A percentile compares a stretch with the other conserved stretches of the same genome.
Evolutionary conservation across 2,888 invertebrate genomes (phyloP).

Genomic region (Alentia gelatinosa): DNA sequence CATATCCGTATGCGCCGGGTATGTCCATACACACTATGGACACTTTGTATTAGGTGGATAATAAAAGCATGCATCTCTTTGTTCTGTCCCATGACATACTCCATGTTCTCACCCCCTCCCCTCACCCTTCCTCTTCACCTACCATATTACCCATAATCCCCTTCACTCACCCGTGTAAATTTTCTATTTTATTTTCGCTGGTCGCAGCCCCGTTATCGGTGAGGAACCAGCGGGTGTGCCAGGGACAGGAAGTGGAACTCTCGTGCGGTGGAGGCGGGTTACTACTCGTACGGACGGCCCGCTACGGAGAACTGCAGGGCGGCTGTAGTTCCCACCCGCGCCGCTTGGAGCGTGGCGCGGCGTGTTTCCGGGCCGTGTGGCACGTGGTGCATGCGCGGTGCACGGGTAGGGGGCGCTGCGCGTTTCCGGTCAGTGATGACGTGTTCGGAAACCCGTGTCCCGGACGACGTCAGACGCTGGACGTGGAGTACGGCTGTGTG

Average conservation of each 20-base stretch:
- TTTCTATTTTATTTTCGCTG: too few relatives aligned
- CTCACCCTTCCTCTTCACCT: too few relatives aligned
- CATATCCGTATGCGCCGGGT: too few relatives aligned
- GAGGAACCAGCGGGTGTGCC: not conserved
- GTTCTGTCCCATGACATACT: too few relatives aligned
- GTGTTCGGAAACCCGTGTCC: conserved; percentile 40
- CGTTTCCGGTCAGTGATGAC: conserved; percentile 14
- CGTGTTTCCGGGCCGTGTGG: conserved; percentile 46
- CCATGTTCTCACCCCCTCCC: too few relatives aligned
- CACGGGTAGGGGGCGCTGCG: conserved; percentile 12
- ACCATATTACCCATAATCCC: too few relatives aligned
- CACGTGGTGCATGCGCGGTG: conserved; percentile 46
- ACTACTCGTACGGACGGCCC: not conserved
- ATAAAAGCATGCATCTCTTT: too few relatives aligned
- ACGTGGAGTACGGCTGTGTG: conserved; percentile 27
- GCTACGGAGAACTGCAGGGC: conserved; percentile 2
- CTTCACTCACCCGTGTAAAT: too few relatives aligned
- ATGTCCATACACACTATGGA: too few relatives aligned
- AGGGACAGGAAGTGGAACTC: conserved; percentile 1
- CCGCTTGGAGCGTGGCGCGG: not conserved
- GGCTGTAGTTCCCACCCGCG: not conserved
- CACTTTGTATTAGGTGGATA: too few relatives aligned
- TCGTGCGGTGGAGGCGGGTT: not conserved
- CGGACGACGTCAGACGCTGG: not conserved
- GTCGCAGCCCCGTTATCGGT: not conserved